These are phyloP conservation scores for Echinops telfairi DNA, from an alignment of 2,113 vertebrate genomes.

Conservation along the genomic window DNA sequence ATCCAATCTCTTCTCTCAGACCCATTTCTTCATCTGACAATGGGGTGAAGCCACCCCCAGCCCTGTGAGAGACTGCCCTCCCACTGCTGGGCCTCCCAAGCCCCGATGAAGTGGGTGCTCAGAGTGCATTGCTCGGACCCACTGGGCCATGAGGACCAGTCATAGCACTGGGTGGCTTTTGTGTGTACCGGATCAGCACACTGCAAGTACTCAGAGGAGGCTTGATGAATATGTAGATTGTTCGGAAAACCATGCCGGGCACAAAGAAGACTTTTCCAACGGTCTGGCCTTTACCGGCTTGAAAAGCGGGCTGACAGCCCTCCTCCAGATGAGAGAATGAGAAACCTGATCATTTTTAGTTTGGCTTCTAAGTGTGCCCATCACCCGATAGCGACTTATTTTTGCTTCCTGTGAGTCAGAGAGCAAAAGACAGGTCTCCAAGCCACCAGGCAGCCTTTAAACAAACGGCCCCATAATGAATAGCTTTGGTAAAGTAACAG, in stretches of 20 bases:
- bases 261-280: background rate
- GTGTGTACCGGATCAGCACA: background rate
- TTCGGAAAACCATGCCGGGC: background rate
- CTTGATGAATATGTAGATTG: background rate
- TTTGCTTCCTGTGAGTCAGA: constrained; percentile 80
- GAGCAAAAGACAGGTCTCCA: constrained; percentile 67
- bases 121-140: background rate
- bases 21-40: background rate
- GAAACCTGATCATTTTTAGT: constrained; percentile 65
- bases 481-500: constrained; percentile 66
- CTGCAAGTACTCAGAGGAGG: background rate
- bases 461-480: constrained; percentile 74
- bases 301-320: background rate
- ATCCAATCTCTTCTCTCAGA: constrained; percentile 5
- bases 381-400: constrained; percentile 75
- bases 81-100: background rate
- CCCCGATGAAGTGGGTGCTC: no score
- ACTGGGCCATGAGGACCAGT: background rate
- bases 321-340: background rate
- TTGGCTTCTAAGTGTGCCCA: constrained; percentile 63
- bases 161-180: background rate
- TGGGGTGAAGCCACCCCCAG: no score
- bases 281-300: background rate
- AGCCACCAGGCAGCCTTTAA: constrained; percentile 70
- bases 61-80: background rate